Base-by-base conservation (phyloP, 1,140 invertebrate species). In the Gonatopus flavifemur region DNA sequence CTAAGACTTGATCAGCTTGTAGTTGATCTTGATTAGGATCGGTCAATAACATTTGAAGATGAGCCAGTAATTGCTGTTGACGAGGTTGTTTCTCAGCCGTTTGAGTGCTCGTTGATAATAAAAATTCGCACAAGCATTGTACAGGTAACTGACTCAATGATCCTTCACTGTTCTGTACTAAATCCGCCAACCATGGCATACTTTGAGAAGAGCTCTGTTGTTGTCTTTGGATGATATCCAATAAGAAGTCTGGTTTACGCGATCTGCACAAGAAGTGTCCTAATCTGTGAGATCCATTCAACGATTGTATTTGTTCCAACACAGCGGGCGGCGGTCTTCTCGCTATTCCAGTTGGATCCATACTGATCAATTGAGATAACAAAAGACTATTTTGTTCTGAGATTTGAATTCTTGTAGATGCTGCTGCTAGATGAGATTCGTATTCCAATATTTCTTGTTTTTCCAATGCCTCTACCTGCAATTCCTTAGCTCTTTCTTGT, bases 141-240 rank as follows among this genome's bases (percentile, higher is more conserved):
- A 98, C 93, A 0, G 95, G 95, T 7, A 98, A 74, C 49, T 94
- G 88, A 64, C 89, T 85, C 2, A 88, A 80, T n/a, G 91, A 90
- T 3, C 91, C 87, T 65, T 96, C 93, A 59, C 90, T 93, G 55
- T 90, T 93, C 57, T 95, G 90, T 10, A 98, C 91, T 22, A 98
- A 77, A 70, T 96, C 93, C 10, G 94, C 93, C 28, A 98, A 79
- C 95, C 95, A 98, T 3, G 95, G 93, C 93, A 98, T 96, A 16
- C 94, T 91, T 53, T 93, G 90, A 15, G 87, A 89, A 9, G 91
- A 88, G 52, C 91, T 91, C 67, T 88, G 72, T 21, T 78, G 76
- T 42, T 82, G 88, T 45, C 91, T 76, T 56, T 94, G 89, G 68
- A 98, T 96, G 36, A 98, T 92, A 66, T 96, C 92, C 38, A 98